These are phyloP conservation scores for Verasper variegatus DNA, from an alignment of 2,113 vertebrate genomes.

Conservation along the genomic window DNA sequence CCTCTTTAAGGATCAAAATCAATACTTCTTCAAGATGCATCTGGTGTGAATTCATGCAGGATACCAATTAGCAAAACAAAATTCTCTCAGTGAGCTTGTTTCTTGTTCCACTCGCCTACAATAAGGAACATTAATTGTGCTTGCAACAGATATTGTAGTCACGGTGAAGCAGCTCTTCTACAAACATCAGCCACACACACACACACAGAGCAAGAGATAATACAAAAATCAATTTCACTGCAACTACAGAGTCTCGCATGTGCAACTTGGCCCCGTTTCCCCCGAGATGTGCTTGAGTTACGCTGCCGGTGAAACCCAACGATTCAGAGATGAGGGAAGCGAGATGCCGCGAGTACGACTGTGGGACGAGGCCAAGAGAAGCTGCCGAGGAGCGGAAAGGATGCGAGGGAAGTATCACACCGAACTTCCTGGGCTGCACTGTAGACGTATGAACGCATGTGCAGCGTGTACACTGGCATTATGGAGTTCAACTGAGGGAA, in stretches of 20 bases:
- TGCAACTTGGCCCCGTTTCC: slow-evolving; percentile 23
- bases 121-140: too few species aligned
- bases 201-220: not conserved
- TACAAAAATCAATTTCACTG: slow-evolving; percentile 54
- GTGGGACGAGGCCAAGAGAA: not conserved
- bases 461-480: too few species aligned
- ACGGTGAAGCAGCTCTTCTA: not conserved
- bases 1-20: not conserved
- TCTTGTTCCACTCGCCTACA: too few species aligned
- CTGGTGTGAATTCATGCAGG: not conserved
- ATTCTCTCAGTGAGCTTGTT: too few species aligned
- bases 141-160: not conserved
- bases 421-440: not conserved
- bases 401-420: not conserved
- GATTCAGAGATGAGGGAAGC: slow-evolving; percentile 32
- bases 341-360: slow-evolving; percentile 16
- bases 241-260: slow-evolving; percentile 50
- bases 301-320: slow-evolving; percentile 55
- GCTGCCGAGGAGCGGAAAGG: not conserved
- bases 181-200: not conserved
- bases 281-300: slow-evolving; percentile 42
- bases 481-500: too few species aligned
- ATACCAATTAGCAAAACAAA: not conserved
- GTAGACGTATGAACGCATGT: not conserved
- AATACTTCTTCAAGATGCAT: not conserved